Evolutionary conservation across 2,888 invertebrate species (phyloP), one percentile per base, ranked within the genome.

Genomic region (Cryptosula pallasiana): DNA sequence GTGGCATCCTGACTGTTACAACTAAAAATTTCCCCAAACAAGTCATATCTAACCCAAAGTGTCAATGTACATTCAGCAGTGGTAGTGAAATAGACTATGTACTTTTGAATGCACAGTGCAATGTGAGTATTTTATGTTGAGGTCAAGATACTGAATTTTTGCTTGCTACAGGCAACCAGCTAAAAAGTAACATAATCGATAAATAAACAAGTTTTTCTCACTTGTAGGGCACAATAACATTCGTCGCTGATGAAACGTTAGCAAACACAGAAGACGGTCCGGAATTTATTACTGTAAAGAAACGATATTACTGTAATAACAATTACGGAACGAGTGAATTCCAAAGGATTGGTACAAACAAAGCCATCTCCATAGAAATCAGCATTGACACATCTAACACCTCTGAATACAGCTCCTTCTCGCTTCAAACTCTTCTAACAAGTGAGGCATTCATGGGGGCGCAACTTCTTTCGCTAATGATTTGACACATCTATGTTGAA

Each of bases 401-500:
- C 63, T 29, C 63, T 29, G 63, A 63, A n/a, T 63, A 32, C 32
- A 63, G 63, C 63, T 9, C 25, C 9, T 63, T 32, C n/a, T 63
- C 63, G 25, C 16, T 55, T 25, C 16, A n/a, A 5, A 55, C 55
- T 3, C 55, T 23, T 25, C 16, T 55, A 16, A 16, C 16, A 5
- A 23, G 55, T 55, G 25, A 55, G 55, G 5, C 3, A 13, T 45
- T 45, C 45, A 45, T 45, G 20, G n/a, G n/a, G n/a, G n/a, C n/a
- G n/a, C n/a, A n/a, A n/a, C n/a, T n/a, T n/a, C n/a, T n/a, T n/a
- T n/a, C n/a, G n/a, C n/a, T n/a, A n/a, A n/a, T n/a, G n/a, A n/a
- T n/a, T n/a, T n/a, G n/a, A n/a, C n/a, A n/a, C n/a, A n/a, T n/a
- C n/a, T n/a, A n/a, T n/a, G n/a, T n/a, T n/a, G n/a, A n/a, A n/a